These are phyloP conservation scores for Ceyx margarethae DNA, from an alignment of 2,113 vertebrate genomes.

Conservation along the genomic window DNA sequence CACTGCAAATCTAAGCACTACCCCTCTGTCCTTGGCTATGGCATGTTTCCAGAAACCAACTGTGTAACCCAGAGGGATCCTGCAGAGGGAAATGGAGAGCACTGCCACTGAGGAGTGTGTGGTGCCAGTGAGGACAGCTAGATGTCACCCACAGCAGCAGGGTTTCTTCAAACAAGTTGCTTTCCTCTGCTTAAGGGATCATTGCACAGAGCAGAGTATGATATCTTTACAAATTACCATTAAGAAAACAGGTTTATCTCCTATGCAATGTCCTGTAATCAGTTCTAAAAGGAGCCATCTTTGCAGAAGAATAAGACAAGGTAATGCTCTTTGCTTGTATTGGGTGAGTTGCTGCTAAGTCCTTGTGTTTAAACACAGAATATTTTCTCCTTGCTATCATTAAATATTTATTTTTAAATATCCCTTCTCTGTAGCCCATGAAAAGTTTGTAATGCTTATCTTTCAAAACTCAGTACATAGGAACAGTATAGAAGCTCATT, in stretches of 20 bases:
- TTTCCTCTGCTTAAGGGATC: background rate
- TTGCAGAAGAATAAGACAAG: slow-evolving; percentile 2
- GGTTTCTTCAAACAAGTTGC: background rate
- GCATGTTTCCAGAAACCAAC: background rate
- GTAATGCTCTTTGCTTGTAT: background rate
- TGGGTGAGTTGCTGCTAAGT: background rate
- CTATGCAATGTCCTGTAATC: background rate
- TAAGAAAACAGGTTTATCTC: slow-evolving; percentile 32
- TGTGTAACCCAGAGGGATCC: background rate
- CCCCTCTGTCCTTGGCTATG: background rate
- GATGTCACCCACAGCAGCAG: background rate
- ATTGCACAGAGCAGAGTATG: slow-evolving; percentile 2
- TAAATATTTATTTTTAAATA: slow-evolving; percentile 23
- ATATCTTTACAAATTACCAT: background rate
- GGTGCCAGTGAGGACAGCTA: background rate
- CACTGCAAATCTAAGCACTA: background rate
- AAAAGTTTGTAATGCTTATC: slow-evolving; percentile 3
- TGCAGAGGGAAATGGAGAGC: background rate
- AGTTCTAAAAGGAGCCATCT: background rate
- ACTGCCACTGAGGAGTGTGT: background rate
- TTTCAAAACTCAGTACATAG: background rate
- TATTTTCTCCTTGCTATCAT: background rate
- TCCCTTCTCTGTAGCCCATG: background rate
- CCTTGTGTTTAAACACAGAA: background rate
- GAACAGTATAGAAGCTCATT: background rate